Conservation (phyloP, 2,113 vertebrate species). For the Ailuropoda melanoleuca region DNA sequence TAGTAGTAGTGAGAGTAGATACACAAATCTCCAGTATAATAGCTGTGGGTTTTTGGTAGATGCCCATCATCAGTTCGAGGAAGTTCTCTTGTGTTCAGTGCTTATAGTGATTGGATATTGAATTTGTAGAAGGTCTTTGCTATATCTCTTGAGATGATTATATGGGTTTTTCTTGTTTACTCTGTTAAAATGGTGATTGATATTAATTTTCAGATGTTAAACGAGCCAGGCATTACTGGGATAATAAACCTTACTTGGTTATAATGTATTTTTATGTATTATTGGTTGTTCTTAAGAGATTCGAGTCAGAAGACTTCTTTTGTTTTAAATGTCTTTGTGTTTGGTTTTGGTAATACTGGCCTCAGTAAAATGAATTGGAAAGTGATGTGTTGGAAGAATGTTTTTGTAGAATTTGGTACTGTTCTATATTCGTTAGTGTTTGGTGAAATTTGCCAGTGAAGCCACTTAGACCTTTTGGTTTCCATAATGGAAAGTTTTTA, state of each 20-base stretch:
- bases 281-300: not conserved
- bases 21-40: not conserved
- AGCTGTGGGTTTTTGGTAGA: not conserved
- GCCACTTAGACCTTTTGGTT: not conserved
- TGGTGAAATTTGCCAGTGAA: not conserved
- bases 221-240: not conserved
- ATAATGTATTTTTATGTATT: not conserved
- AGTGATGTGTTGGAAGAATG: not conserved
- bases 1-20: not conserved
- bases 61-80: not conserved
- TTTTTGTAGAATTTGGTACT: not conserved
- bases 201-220: not conserved
- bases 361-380: not conserved
- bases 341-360: not conserved
- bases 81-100: not conserved
- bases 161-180: not conserved
- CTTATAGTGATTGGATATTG: not conserved
- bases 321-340: not conserved
- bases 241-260: not conserved
- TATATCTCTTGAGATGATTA: not conserved
- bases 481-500: not conserved
- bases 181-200: not conserved
- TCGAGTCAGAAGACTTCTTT: not conserved
- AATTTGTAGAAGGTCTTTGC: not conserved
- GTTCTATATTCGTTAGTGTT: not conserved